Evolutionary conservation across 2,888 invertebrate species (phyloP).

Genomic region (Chironomus tentans): DNA sequence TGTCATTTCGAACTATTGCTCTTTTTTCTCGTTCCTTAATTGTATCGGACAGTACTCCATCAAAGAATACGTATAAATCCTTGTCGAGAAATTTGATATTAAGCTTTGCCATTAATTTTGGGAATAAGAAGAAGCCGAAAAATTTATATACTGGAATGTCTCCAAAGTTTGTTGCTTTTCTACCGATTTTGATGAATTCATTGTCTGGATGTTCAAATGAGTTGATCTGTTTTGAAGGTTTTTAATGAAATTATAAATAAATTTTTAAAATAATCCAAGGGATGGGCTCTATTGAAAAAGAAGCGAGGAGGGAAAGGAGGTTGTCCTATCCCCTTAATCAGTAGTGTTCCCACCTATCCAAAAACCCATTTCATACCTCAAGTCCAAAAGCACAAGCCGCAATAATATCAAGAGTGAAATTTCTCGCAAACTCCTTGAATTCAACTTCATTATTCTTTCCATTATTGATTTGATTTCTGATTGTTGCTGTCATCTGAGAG

Average conservation of each 20-base stretch:
- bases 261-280: no score
- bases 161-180: slow-evolving; percentile 38
- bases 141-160: slow-evolving; percentile 33
- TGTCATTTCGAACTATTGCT: slow-evolving; percentile 43
- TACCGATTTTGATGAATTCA: slow-evolving; percentile 46
- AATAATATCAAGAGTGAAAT: slow-evolving; percentile 42
- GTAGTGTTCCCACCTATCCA: no score
- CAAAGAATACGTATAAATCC: slow-evolving; percentile 37
- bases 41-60: slow-evolving; percentile 37
- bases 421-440: slow-evolving; percentile 39
- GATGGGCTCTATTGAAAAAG: no score
- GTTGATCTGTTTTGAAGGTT: slow-evolving; percentile 32
- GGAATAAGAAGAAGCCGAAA: background rate
- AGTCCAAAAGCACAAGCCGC: slow-evolving; percentile 44
- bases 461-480: slow-evolving; percentile 14
- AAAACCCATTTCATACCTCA: slow-evolving; percentile 29
- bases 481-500: background rate
- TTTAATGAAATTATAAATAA: background rate
- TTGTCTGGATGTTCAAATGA: slow-evolving; percentile 46
- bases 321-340: no score
- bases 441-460: slow-evolving; percentile 31
- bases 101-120: slow-evolving; percentile 28
- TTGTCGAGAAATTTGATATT: slow-evolving; percentile 31
- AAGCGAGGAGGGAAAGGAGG: no score
- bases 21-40: slow-evolving; percentile 40